Percentiles rank a stretch among this genome's conserved stretches.
Conservation (phyloP, 37 sponge, comb jelly and placozoan species). For the Chondrosia reniformis region DNA sequence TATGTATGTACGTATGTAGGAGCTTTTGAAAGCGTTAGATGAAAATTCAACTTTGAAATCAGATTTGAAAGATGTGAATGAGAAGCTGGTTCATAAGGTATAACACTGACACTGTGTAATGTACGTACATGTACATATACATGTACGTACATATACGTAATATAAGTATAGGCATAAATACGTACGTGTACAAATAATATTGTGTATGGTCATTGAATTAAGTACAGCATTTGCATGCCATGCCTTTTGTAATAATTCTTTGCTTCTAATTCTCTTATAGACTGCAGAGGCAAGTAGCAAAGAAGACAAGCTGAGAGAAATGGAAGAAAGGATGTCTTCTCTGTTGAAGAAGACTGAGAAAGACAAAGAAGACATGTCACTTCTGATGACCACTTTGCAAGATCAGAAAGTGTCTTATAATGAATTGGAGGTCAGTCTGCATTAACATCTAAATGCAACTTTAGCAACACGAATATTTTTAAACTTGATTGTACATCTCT, state of each 20-base stretch:
- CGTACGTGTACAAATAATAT: neutral
- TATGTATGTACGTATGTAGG: neutral
- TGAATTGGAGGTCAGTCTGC: too few species aligned
- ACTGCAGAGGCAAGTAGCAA: neutral
- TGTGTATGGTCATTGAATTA: neutral
- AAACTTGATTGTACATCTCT: too few species aligned
- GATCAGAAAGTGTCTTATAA: too few species aligned
- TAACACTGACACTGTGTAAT: too few species aligned
- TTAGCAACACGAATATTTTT: too few species aligned
- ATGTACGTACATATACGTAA: neutral
- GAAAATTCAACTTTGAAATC: constrained; percentile 34
- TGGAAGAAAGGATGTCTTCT: neutral
- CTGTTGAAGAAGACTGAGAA: neutral
- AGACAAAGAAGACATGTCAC: constrained; percentile 38
- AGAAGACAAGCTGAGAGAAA: neutral
- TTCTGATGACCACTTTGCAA: constrained; percentile 49
- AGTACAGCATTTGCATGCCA: neutral
- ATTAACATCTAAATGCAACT: too few species aligned
- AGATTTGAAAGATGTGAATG: constrained; percentile 29
- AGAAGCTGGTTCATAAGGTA: constrained; percentile 33
- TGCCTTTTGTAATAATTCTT: neutral
- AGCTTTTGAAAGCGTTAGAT: constrained; percentile 27
- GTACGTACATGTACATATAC: neutral
- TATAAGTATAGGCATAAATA: neutral
- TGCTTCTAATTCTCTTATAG: neutral